Conservation (phyloP, 1,140 invertebrate genomes). For the Lordiphosa mommai region DNA sequence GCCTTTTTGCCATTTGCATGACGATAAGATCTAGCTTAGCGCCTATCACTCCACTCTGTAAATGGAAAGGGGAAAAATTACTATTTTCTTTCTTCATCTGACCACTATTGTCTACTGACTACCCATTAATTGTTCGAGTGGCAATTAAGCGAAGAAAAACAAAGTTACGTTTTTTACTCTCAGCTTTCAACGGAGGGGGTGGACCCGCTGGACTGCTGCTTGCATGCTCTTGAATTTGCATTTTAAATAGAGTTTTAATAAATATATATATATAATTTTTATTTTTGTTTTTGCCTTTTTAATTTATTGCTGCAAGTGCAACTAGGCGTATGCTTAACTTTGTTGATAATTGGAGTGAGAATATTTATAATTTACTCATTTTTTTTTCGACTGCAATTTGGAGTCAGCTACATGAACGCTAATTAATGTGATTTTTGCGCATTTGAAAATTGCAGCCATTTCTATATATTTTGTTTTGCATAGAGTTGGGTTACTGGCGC, state of each 20-base stretch:
- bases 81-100: slow-evolving; percentile 51
- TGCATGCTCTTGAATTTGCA: slow-evolving; percentile 57
- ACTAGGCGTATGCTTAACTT: slow-evolving; percentile 75
- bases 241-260: slow-evolving; percentile 72
- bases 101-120: slow-evolving; percentile 38
- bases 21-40: slow-evolving; percentile 54
- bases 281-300: slow-evolving; percentile 34
- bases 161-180: slow-evolving; percentile 56
- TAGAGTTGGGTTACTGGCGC: slow-evolving; percentile 24
- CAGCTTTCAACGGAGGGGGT: slow-evolving; percentile 52
- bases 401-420: slow-evolving; percentile 58
- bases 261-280: slow-evolving; percentile 33
- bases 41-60: slow-evolving; percentile 27
- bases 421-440: slow-evolving; percentile 64
- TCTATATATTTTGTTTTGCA: slow-evolving; percentile 20
- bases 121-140: slow-evolving; percentile 5
- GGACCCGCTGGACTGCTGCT: slow-evolving; percentile 5
- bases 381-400: slow-evolving; percentile 20
- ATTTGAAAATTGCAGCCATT: slow-evolving; percentile 48
- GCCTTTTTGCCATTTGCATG: slow-evolving; percentile 53
- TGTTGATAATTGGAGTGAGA: slow-evolving; percentile 76
- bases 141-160: slow-evolving; percentile 58
- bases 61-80: slow-evolving; percentile 15
- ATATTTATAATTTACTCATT: slow-evolving; percentile 62
- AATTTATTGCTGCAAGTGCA: slow-evolving; percentile 72